A percentile compares a stretch with the other conserved stretches of the same genome.
phyloP scores from a whole-genome alignment of 2,113 vertebrate species.

The Tenebrosternarchus preto region DNA sequence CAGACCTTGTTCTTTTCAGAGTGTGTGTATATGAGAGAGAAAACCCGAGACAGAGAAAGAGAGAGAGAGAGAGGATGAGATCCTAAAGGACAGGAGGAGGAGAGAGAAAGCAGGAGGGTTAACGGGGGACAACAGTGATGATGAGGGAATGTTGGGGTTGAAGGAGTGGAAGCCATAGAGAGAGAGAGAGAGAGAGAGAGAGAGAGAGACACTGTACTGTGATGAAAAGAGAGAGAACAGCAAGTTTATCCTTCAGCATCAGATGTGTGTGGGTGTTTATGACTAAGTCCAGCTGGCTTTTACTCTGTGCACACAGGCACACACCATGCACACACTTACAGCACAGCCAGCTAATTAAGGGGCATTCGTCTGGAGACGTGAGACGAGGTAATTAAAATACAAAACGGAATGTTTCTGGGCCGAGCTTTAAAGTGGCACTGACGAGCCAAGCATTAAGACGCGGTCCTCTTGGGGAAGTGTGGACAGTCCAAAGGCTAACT shows the following conservation, averaged over 20 bases:
- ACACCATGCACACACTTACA: conserved; percentile 16
- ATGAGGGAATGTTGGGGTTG: neutral
- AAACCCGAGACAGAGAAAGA: neutral
- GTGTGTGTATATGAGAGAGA: neutral
- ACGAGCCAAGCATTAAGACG: too few species aligned
- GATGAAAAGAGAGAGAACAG: conserved; percentile 24
- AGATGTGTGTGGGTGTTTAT: conserved; percentile 74
- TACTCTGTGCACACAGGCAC: conserved; percentile 31
- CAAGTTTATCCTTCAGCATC: conserved; percentile 71
- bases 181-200: conserved; percentile 35
- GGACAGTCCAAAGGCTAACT: neutral
- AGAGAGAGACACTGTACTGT: neutral
- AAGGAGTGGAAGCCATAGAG: neutral
- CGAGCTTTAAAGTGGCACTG: conserved; percentile 3
- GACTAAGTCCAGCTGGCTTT: conserved; percentile 66
- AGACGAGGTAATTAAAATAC: conserved; percentile 41
- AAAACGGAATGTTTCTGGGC: conserved; percentile 4
- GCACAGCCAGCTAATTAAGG: conserved; percentile 50
- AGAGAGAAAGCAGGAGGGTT: conserved; percentile 31
- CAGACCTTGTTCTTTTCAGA: neutral
- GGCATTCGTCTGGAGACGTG: conserved; percentile 35
- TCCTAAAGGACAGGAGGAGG: neutral
- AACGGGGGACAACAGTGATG: neutral
- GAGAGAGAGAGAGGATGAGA: neutral
- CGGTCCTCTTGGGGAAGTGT: neutral